Base-by-base conservation (phyloP, 2,113 vertebrate species). In the Galbula dea region DNA sequence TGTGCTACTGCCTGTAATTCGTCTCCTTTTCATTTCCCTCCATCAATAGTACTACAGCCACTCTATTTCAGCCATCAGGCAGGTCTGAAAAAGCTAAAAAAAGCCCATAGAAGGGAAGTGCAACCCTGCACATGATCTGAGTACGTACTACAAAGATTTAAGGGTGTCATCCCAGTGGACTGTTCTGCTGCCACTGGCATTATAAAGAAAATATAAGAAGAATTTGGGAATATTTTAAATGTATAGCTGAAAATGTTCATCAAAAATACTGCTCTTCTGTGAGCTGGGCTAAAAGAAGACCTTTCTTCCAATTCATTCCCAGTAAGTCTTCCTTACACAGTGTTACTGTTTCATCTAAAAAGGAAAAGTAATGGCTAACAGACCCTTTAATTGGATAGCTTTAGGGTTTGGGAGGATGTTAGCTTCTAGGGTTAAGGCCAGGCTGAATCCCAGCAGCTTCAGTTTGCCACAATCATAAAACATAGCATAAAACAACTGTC, bases 371-470 rank as follows among this genome's bases (percentile, higher is more conserved):
- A 78, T 43, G 63, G 30, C 65, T 94, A 84, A 83, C 79, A 58
- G 63, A 75, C 43, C 49, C 26, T 85, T 75, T 83, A 91, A 88
- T 46, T 83, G n/a, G 21, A 69, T 86, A 36, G 41, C 49, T 94
- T 95, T 83, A 68, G 30, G 65, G 21, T 76, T 65, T 85, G 20
- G 30, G 58, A 88, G 17, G 18, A 77, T 72, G 45, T 51, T 83
- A 79, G 65, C 83, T 81, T 92, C 83, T 57, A 90, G 32, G 41
- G 71, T 75, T 89, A 84, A 78, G 51, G 65, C 39, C 27, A 90
- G 86, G 39, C 41, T 77, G 84, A 92, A 88, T 93, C 36, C 37
- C 58, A 94, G 45, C 62, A 86, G 54, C 65, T 96, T 92, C 76
- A 91, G 51, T 75, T 74, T 92, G 74, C 79, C 54, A 69, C 48